A percentile compares a stretch with the other conserved stretches of the same genome.
phyloP scores from a whole-genome alignment of 2,113 vertebrate genomes.

The Cricetomys ansorgei region DNA sequence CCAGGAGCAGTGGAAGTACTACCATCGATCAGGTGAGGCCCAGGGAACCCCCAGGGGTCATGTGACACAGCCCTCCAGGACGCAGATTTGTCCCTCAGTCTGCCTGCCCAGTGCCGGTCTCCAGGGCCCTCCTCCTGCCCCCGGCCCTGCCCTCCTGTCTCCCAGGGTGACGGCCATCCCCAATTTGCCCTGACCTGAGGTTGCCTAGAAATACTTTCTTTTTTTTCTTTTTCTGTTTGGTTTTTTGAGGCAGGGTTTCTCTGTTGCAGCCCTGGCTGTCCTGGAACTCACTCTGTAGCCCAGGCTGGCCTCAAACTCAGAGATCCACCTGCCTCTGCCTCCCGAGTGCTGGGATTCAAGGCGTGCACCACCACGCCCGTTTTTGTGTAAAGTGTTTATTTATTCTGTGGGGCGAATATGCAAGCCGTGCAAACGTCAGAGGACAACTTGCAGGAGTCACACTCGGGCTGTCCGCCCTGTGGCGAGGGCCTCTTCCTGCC shows the following conservation, averaged over 20 bases:
- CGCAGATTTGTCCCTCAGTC: not conserved
- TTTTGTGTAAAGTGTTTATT: not conserved
- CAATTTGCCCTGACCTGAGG: not conserved
- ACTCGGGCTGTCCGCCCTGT: too few species aligned
- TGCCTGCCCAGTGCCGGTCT: too few species aligned
- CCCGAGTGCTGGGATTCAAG: not conserved
- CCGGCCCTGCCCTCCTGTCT: not conserved
- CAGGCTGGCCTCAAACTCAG: not conserved
- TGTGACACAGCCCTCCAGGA: not conserved
- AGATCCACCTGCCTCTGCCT: not conserved
- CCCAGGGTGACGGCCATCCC: not conserved
- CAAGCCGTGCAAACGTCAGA: not conserved
- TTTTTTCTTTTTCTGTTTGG: not conserved
- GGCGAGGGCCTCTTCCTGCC: not conserved
- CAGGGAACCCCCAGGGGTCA: too few species aligned
- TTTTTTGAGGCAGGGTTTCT: not conserved
- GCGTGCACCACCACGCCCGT: not conserved
- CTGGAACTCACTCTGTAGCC: not conserved
- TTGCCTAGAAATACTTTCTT: not conserved
- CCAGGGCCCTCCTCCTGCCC: not conserved
- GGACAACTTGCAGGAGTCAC: not conserved
- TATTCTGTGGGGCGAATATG: not conserved
- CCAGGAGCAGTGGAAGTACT: slow-evolving; percentile 83
- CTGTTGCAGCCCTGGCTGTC: not conserved
- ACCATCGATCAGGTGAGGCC: slow-evolving; percentile 87